Base-by-base conservation (phyloP, 2,113 vertebrate genomes). In the Setophaga coronata region DNA sequence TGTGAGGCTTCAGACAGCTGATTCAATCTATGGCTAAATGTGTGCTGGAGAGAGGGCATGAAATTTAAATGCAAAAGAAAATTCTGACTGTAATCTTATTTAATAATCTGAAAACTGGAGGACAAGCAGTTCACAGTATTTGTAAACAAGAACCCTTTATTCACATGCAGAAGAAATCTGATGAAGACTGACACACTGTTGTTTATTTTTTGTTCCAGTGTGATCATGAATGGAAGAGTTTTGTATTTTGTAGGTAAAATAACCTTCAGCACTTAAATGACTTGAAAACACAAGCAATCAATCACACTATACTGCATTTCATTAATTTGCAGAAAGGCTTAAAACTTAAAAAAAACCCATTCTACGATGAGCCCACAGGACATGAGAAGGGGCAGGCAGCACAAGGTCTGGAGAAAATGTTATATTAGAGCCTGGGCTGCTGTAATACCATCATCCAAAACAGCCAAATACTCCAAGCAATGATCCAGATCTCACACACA, bases 351-450 rank as follows among this genome's bases (percentile, higher is more conserved):
- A 26, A 84, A 62, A 5, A 54, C 33, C 20, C 0, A 1, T 10
- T 38, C n/a, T 64, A 16, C 2, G 1, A 10, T n/a, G 53, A 87
- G 58, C 25, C 34, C 18, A n/a, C 3, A 33, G 51, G 29, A 64
- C 20, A 33, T 0, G 1, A 65, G 50, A 47, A 67, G 14, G 31
- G 58, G 2, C 57, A 8, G 48, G 9, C 50, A 62, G 28, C 56
- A 25, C 0, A 0, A 25, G 9, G 12, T 10, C 38, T 70, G 50
- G 9, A 66, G 50, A 69, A 65, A 3, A 12, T 10, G 14, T 53
- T 62, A 12, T 16, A 3, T 12, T 45, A 34, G 11, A 25, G 15
- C 12, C 14, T 8, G 15, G 60, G 21, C 50, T 89, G 48, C 71
- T 62, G 11, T 33, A 25, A 58, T 7, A 11, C 3, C 33, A 42